phyloP scores from a whole-genome alignment of 2,797 vertebrate species.

The Malacoraja senta region DNA sequence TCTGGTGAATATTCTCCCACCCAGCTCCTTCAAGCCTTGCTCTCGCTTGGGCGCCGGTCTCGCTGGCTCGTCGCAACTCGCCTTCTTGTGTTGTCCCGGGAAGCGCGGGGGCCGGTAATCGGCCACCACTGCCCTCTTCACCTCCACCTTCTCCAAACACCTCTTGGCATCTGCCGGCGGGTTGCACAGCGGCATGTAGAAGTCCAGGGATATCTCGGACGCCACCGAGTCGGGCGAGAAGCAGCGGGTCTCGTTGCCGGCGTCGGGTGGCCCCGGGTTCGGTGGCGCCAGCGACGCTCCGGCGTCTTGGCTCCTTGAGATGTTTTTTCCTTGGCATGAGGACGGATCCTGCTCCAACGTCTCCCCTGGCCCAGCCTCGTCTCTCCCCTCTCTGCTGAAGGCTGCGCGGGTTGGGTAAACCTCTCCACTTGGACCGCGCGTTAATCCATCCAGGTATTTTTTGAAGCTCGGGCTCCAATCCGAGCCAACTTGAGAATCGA shows the following conservation, averaged over 20 bases:
- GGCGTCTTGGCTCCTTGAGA: neutral
- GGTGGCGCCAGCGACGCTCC: neutral
- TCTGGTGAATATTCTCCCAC: neutral
- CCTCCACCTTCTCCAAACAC: too few species aligned
- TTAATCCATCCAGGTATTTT: neutral
- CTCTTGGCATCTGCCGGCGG: neutral
- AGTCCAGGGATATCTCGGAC: conserved; percentile 1
- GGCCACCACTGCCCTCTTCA: too few species aligned
- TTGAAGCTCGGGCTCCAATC: neutral
- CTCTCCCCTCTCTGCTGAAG: too few species aligned
- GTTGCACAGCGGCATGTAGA: neutral
- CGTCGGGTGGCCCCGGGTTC: neutral
- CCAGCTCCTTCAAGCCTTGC: neutral
- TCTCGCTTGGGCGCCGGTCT: neutral
- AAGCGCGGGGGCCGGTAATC: too few species aligned
- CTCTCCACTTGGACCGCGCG: neutral
- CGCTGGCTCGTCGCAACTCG: neutral
- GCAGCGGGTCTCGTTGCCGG: neutral
- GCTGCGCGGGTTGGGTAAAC: neutral
- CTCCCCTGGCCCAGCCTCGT: neutral
- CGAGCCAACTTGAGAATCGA: neutral
- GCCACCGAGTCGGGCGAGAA: neutral
- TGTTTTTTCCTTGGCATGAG: neutral
- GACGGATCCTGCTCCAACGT: neutral
- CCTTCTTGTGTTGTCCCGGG: neutral